A percentile compares a stretch with the other conserved stretches of the same genome.
These are phyloP conservation scores for Bilobella aurantiaca DNA, from an alignment of 1,140 invertebrate genomes.

Conservation along the genomic window DNA sequence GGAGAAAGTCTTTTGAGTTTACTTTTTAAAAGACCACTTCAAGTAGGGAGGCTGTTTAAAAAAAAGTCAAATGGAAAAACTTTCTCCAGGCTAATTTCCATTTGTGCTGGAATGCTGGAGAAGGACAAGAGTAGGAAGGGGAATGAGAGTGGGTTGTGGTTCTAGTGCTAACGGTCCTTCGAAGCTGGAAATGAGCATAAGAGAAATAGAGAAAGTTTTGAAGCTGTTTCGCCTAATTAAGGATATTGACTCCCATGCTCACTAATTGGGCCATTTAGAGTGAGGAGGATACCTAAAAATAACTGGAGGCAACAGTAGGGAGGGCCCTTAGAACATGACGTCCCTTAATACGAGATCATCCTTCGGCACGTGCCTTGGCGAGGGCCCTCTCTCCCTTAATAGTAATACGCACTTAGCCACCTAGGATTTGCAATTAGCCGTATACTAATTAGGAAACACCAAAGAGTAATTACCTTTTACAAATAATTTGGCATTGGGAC, in stretches of 20 bases:
- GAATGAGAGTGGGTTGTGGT: not conserved
- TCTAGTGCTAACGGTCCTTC: no score
- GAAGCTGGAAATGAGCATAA: no score
- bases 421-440: no score
- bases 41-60: not conserved
- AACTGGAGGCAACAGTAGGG: no score
- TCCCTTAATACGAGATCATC: no score
- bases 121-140: not conserved
- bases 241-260: not conserved
- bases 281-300: no score
- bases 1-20: not conserved
- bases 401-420: no score
- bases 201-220: not conserved
- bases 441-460: not conserved
- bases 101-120: not conserved
- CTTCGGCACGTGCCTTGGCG: no score
- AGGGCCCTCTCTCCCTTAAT: no score
- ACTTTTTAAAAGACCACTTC: not conserved
- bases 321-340: no score
- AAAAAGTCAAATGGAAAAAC: not conserved
- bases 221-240: not conserved
- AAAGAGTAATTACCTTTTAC: slow-evolving; percentile 66
- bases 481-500: slow-evolving; percentile 74
- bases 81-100: not conserved
- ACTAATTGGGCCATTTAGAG: not conserved